Conservation (phyloP, 2,888 invertebrate genomes). For the Erynnis tages region DNA sequence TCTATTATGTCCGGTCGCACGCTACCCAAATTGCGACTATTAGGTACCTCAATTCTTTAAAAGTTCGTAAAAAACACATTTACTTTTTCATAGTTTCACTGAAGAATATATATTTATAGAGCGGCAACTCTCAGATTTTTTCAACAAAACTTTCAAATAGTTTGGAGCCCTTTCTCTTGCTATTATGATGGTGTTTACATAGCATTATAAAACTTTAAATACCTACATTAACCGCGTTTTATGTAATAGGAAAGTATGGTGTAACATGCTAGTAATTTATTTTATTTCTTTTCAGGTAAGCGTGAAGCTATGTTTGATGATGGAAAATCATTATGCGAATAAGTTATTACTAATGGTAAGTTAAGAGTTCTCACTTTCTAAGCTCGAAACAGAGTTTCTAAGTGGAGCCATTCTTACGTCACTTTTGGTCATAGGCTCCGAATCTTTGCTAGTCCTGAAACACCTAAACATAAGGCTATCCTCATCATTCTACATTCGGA, state of each 20-base stretch:
- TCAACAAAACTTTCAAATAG: slow-evolving; percentile 22
- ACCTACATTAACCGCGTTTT: not conserved
- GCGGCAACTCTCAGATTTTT: slow-evolving; percentile 24
- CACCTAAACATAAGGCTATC: no score
- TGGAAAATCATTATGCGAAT: no score
- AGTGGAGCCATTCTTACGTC: no score
- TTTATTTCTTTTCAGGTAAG: slow-evolving; percentile 13
- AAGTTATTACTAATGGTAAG: no score
- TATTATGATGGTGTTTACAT: not conserved
- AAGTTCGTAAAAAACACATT: slow-evolving; percentile 9
- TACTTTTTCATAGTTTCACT: slow-evolving; percentile 24
- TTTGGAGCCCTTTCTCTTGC: slow-evolving; percentile 21
- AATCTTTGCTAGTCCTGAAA: no score
- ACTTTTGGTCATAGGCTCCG: no score
- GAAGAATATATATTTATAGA: slow-evolving; percentile 26
- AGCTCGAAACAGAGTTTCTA: no score
- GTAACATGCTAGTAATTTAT: not conserved
- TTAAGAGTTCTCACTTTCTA: no score
- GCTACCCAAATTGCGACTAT: not conserved
- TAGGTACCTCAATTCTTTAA: slow-evolving; percentile 4
- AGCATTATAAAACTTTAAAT: not conserved
- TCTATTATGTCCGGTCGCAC: not conserved
- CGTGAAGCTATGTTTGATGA: no score
- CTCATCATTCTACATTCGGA: no score
- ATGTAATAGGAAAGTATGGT: not conserved